Percentiles rank a stretch among this genome's conserved stretches.
phyloP scores from a whole-genome alignment of 2,113 vertebrate species.

The Cebidichthys violaceus region DNA sequence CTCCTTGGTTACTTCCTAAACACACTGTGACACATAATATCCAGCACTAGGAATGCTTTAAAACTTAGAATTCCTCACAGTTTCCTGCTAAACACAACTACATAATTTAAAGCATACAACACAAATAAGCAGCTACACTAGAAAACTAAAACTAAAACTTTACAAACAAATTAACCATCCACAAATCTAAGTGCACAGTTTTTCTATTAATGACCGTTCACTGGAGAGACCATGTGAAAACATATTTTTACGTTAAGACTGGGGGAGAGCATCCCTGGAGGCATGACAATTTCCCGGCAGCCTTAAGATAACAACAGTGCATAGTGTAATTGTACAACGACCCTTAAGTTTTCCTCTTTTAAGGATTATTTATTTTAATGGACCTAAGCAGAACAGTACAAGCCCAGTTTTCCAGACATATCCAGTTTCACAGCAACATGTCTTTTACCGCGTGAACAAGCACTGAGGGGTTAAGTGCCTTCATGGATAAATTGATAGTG shows the following conservation, averaged over 20 bases:
- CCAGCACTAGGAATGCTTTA: no score
- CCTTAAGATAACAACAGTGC: neutral
- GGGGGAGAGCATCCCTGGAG: slow-evolving; percentile 18
- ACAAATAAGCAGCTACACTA: neutral
- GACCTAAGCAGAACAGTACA: neutral
- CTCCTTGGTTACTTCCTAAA: no score
- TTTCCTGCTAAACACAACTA: no score
- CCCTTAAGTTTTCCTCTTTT: neutral
- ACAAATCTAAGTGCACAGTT: neutral
- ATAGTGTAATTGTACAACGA: neutral
- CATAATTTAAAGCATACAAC: neutral
- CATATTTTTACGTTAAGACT: neutral
- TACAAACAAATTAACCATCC: neutral
- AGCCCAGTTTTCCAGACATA: neutral
- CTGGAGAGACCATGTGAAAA: slow-evolving; percentile 20
- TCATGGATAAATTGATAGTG: neutral
- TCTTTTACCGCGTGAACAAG: neutral
- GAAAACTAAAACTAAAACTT: neutral
- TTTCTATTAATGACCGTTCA: neutral
- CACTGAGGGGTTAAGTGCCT: neutral
- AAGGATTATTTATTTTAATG: neutral
- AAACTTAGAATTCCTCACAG: no score
- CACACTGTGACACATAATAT: no score
- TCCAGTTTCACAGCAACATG: neutral
- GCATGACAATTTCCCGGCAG: slow-evolving; percentile 14